A percentile compares a stretch with the other conserved stretches of the same genome.
Conservation (phyloP, 2,888 invertebrate genomes). For the Orthosia gracilis region DNA sequence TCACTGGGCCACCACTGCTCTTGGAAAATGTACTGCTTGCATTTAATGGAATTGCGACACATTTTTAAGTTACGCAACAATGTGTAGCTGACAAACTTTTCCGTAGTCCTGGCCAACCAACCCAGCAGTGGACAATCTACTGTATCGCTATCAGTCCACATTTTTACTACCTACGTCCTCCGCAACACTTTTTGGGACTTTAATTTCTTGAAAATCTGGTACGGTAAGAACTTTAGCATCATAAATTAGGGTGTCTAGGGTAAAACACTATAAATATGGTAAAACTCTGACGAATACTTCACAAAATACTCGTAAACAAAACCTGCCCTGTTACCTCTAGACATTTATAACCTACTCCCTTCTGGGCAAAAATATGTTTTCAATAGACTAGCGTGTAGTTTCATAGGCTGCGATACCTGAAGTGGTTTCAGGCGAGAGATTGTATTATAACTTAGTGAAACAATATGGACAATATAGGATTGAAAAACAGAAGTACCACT, state of each 20-base stretch:
- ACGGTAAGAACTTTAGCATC: not conserved
- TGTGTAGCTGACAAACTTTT: too few species aligned
- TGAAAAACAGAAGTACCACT: not conserved
- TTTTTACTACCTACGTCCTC: too few species aligned
- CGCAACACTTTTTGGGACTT: not conserved
- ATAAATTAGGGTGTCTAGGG: slow-evolving; percentile 15
- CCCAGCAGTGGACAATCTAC: too few species aligned
- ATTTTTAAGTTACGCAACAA: too few species aligned
- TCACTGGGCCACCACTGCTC: too few species aligned
- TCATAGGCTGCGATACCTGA: slow-evolving; percentile 23
- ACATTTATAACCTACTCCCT: slow-evolving; percentile 24
- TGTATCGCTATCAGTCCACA: too few species aligned
- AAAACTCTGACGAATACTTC: slow-evolving; percentile 25
- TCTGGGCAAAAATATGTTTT: slow-evolving; percentile 44
- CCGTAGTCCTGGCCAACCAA: too few species aligned
- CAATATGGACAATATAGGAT: not conserved
- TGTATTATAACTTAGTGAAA: slow-evolving; percentile 20
- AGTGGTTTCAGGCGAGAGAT: slow-evolving; percentile 31
- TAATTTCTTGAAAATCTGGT: slow-evolving; percentile 7
- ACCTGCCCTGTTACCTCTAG: not conserved
- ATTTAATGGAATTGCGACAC: too few species aligned
- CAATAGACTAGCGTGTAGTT: slow-evolving; percentile 40
- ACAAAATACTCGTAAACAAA: slow-evolving; percentile 19
- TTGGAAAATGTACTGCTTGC: too few species aligned
- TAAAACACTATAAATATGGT: slow-evolving; percentile 36